Base-by-base conservation (phyloP, 2,888 invertebrate species). In the Chymomyza amoena region DNA sequence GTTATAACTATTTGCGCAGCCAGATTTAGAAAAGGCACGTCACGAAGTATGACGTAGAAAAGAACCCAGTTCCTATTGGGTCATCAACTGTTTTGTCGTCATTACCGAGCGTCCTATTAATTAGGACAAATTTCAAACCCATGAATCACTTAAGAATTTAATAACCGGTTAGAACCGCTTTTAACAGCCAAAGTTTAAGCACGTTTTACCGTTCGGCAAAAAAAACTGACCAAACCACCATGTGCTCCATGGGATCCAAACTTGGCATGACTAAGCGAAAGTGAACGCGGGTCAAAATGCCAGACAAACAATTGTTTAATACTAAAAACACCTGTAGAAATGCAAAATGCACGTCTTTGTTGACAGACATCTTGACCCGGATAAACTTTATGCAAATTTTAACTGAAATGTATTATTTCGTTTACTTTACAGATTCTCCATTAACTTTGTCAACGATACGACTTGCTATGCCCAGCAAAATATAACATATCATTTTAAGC, bases 401-500 rank as follows among this genome's bases (percentile, higher is more conserved):
- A 18, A 61, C 50, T 62, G 18, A 54, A 54, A 64, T 59, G 59
- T 9, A 13, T 28, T 63, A 36, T 18, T 57, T 54, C 51, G 45
- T 15, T 18, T 63, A 66, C 64, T 64, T 62, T 86, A 54, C 77
- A 92, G 91, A 79, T 91, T 90, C 76, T 92, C 92, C 45, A 88
- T 92, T 28, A 92, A 92, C 64, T 91, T 92, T 73, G 89, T 85
- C 4, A 89, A 88, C 77, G 90, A 90, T 63, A 70, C 78, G 18
- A 72, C 36, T 56, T 84, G 89, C 73, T 82, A 88, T 39, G 80
- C 72, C 65, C 88, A 88, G 5, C 69, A 87, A 18, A 85, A 90
- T 68, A 88, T 92, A 32, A 86, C 90, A 5, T 92, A 91, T 70
- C 92, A 91, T 61, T 91, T 91, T 69, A 91, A 91, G 78, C 89